Evolutionary conservation across 2,797 vertebrate species (phyloP).

Genomic region (Gymnothorax javanicus): DNA sequence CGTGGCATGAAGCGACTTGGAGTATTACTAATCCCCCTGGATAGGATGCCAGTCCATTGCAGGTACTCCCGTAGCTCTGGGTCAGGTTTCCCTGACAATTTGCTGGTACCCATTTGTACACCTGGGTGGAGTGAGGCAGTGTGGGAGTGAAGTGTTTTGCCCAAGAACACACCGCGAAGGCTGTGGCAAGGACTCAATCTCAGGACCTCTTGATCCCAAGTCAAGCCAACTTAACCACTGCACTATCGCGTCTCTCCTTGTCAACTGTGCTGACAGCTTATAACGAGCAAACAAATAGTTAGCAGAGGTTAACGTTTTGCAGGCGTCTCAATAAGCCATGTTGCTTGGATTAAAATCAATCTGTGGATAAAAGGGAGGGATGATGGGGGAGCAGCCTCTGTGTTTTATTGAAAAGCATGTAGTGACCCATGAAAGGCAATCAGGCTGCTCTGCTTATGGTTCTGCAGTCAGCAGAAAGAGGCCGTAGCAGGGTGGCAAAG

Average conservation of each 20-base stretch:
- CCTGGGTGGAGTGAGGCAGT: too few relatives aligned
- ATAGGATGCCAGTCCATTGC: too few relatives aligned
- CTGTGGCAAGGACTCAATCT: too few relatives aligned
- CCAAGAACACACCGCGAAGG: too few relatives aligned
- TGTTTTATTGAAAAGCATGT: constrained; percentile 6
- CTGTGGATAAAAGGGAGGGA: background rate
- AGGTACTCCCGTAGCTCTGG: too few relatives aligned
- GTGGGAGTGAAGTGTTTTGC: too few relatives aligned
- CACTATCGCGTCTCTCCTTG: background rate
- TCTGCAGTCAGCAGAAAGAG: background rate
- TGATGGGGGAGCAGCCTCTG: background rate
- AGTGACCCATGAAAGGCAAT: constrained; percentile 3
- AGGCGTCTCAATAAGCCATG: background rate
- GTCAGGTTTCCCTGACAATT: too few relatives aligned
- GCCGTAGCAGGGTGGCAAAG: background rate
- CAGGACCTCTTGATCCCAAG: too few relatives aligned
- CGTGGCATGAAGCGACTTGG: too few relatives aligned
- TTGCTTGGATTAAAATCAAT: constrained; percentile 1
- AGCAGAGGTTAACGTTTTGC: background rate
- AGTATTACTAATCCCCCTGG: too few relatives aligned
- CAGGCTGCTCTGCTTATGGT: background rate
- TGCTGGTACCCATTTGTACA: too few relatives aligned
- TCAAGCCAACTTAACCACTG: too few relatives aligned
- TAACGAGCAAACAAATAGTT: background rate
- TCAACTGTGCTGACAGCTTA: background rate